A percentile compares a stretch with the other conserved stretches of the same genome.
Evolutionary conservation across 2,888 invertebrate genomes (phyloP).

Genomic region (Cryptosula pallasiana): DNA sequence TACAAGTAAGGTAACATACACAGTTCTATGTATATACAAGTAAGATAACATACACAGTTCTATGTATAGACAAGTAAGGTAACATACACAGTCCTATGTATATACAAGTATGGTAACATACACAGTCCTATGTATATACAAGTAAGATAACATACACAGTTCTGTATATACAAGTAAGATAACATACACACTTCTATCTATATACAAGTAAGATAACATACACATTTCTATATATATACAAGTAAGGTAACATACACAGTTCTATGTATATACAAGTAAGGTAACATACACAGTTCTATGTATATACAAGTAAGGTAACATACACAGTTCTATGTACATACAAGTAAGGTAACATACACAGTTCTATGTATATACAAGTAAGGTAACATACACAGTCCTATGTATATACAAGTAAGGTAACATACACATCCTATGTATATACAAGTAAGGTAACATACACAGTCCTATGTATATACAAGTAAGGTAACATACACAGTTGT

Average conservation of each 20-base stretch:
- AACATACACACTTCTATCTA: slow-evolving; percentile 79
- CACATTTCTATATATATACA: slow-evolving; percentile 78
- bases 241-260: slow-evolving; percentile 59
- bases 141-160: slow-evolving; percentile 60
- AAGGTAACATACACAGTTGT: slow-evolving; percentile 66
- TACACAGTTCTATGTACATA: slow-evolving; percentile 74
- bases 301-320: background rate
- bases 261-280: slow-evolving; percentile 65
- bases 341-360: slow-evolving; percentile 58
- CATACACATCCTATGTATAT: too few species aligned
- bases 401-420: slow-evolving; percentile 51
- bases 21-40: slow-evolving; percentile 71
- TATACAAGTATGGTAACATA: slow-evolving; percentile 37
- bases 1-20: slow-evolving; percentile 53
- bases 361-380: slow-evolving; percentile 67
- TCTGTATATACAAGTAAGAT: slow-evolving; percentile 64
- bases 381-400: slow-evolving; percentile 70
- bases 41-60: slow-evolving; percentile 66
- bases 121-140: slow-evolving; percentile 72
- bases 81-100: slow-evolving; percentile 74
- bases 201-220: slow-evolving; percentile 36
- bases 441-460: slow-evolving; percentile 53
- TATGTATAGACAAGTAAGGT: slow-evolving; percentile 58
- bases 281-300: slow-evolving; percentile 74
- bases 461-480: slow-evolving; percentile 71